Percentiles rank a stretch among this genome's conserved stretches.
phyloP scores from a whole-genome alignment of 2,888 invertebrate species.

The Endotricha flammealis region DNA sequence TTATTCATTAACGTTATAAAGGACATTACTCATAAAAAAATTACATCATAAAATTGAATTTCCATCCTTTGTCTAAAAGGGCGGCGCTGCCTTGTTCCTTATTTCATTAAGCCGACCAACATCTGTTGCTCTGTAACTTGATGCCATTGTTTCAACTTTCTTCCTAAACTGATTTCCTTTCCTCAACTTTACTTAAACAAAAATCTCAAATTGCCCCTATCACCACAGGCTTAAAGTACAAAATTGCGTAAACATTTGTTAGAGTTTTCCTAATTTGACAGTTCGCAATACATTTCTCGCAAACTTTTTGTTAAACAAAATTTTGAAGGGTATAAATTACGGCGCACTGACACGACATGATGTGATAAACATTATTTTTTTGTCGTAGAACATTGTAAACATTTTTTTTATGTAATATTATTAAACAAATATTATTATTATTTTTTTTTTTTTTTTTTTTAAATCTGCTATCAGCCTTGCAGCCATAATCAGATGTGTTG shows the following conservation, averaged over 20 bases:
- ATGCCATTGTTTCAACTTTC: slow-evolving; percentile 54
- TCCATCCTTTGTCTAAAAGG: slow-evolving; percentile 24
- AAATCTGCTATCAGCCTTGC: too few relatives aligned
- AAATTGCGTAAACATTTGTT: slow-evolving; percentile 8
- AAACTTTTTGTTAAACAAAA: slow-evolving; percentile 30
- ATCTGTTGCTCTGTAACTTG: slow-evolving; percentile 62
- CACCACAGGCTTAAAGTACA: slow-evolving; percentile 4
- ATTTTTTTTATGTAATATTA: too few relatives aligned
- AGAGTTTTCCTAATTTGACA: slow-evolving; percentile 31
- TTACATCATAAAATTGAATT: slow-evolving; percentile 19
- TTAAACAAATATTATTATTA: too few relatives aligned
- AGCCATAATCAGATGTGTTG: too few relatives aligned
- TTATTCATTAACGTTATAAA: slow-evolving; percentile 5
- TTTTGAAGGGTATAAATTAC: slow-evolving; percentile 29
- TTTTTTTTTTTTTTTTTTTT: too few relatives aligned
- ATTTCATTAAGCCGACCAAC: slow-evolving; percentile 55
- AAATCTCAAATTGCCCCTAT: slow-evolving; percentile 11
- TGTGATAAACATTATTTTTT: slow-evolving; percentile 13
- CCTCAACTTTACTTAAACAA: slow-evolving; percentile 8
- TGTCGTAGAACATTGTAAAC: too few relatives aligned
- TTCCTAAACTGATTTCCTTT: slow-evolving; percentile 30
- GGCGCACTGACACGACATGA: slow-evolving; percentile 15
- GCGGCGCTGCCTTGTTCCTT: slow-evolving; percentile 29
- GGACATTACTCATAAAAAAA: slow-evolving; percentile 7
- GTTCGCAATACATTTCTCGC: slow-evolving; percentile 32